phyloP scores from a whole-genome alignment of 2,888 invertebrate genomes.

The Spodoptera picta region DNA sequence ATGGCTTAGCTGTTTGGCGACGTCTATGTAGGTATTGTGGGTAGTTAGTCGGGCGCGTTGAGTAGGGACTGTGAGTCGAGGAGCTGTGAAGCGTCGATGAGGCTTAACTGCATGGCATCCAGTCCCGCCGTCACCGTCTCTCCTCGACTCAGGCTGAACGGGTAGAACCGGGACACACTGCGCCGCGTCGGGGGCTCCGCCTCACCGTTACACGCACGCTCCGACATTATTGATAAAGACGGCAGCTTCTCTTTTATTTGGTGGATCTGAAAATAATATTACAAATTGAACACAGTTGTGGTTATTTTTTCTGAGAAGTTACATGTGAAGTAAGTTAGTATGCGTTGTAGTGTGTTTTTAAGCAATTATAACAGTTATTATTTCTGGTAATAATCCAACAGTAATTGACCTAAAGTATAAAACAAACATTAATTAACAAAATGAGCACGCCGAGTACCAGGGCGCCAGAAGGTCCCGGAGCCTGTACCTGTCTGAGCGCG shows the following conservation, averaged over 20 bases:
- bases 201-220: conserved; percentile 68
- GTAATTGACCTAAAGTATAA: too few species aligned
- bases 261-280: conserved; percentile 70
- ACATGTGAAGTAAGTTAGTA: too few species aligned
- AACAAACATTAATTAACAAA: too few species aligned
- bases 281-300: too few species aligned
- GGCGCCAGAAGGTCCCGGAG: conserved; percentile 2
- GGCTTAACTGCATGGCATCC: conserved; percentile 88
- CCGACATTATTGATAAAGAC: conserved; percentile 73
- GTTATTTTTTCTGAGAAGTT: too few species aligned
- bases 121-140: conserved; percentile 58
- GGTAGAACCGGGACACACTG: conserved; percentile 79
- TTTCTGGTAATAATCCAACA: too few species aligned
- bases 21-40: conserved; percentile 43
- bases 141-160: conserved; percentile 73
- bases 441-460: conserved; percentile 7
- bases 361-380: too few species aligned
- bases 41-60: conserved; percentile 90
- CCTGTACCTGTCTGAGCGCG: conserved; percentile 45
- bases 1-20: conserved; percentile 32
- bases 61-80: conserved; percentile 92
- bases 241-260: conserved; percentile 75
- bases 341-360: too few species aligned
- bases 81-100: conserved; percentile 89
- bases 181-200: conserved; percentile 46